Conservation (phyloP, 2,888 invertebrate genomes). For the Euproctis similis region DNA sequence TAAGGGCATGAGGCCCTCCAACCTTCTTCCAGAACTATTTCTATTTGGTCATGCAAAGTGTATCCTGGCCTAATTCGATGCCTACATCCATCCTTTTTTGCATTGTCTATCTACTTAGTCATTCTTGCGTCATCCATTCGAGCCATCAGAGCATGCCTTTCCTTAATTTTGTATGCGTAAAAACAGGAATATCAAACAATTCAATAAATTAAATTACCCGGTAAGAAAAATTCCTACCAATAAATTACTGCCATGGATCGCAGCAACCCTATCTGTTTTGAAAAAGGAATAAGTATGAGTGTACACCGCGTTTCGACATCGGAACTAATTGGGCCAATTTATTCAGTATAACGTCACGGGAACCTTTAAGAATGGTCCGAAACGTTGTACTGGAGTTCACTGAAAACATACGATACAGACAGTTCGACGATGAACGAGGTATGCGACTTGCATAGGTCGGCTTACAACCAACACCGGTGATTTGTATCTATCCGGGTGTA, state of each 20-base stretch:
- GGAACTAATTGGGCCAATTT: conserved; percentile 55
- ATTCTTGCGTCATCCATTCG: no score
- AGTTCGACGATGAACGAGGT: conserved; percentile 15
- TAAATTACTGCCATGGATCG: conserved; percentile 20
- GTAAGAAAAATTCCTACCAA: conserved; percentile 15
- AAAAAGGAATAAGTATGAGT: conserved; percentile 18
- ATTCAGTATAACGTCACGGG: conserved; percentile 28
- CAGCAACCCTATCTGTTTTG: conserved; percentile 24
- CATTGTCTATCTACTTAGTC: no score
- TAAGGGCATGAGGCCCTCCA: no score
- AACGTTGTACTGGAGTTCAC: no score
- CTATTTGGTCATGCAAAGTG: no score
- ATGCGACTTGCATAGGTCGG: conserved; percentile 35
- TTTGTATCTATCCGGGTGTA: conserved; percentile 33
- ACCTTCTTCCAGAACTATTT: no score
- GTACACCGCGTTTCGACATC: conserved; percentile 24
- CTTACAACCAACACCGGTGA: conserved; percentile 40
- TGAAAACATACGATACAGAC: conserved; percentile 8
- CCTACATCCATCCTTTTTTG: no score
- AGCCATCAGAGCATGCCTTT: no score
- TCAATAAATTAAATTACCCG: conserved; percentile 15
- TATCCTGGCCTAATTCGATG: no score
- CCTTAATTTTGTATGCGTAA: no score
- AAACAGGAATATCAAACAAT: no score
- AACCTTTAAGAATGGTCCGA: conserved; percentile 3